A percentile compares a stretch with the other conserved stretches of the same genome.
Conservation (phyloP, 1,140 invertebrate species). For the Conus betulinus region DNA sequence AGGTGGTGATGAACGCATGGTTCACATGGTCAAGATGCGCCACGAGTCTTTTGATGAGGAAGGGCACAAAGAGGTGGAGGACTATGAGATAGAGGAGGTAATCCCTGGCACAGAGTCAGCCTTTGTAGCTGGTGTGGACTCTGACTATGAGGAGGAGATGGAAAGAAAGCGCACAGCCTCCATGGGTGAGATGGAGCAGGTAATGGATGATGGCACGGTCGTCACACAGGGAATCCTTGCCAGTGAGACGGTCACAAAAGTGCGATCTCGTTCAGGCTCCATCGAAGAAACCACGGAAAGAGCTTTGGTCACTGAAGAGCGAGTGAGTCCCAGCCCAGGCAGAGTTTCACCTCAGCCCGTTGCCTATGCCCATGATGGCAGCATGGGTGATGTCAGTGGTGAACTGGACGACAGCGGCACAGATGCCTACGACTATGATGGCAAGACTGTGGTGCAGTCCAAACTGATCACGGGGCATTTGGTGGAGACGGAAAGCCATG, state of each 20-base stretch:
- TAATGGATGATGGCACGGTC: constrained; percentile 63
- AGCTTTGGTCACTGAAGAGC: constrained; percentile 43
- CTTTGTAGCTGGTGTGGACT: constrained; percentile 52
- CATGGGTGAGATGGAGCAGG: constrained; percentile 61
- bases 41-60: constrained; percentile 64
- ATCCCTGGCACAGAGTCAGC: constrained; percentile 68
- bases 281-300: constrained; percentile 44
- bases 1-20: constrained; percentile 65
- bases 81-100: constrained; percentile 69
- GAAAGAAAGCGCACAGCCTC: constrained; percentile 37
- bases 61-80: constrained; percentile 44
- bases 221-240: constrained; percentile 59
- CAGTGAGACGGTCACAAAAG: constrained; percentile 45
- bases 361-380: not conserved
- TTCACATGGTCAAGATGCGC: constrained; percentile 61
- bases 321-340: constrained; percentile 47
- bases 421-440: constrained; percentile 32
- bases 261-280: constrained; percentile 54
- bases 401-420: not conserved
- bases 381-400: not conserved
- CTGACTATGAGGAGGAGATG: constrained; percentile 50
- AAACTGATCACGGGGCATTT: constrained; percentile 45
- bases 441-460: constrained; percentile 44
- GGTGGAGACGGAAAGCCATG: constrained; percentile 42
- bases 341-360: constrained; percentile 40